Evolutionary conservation across 2,113 vertebrate species (phyloP).

Genomic region (Butorides virescens): DNA sequence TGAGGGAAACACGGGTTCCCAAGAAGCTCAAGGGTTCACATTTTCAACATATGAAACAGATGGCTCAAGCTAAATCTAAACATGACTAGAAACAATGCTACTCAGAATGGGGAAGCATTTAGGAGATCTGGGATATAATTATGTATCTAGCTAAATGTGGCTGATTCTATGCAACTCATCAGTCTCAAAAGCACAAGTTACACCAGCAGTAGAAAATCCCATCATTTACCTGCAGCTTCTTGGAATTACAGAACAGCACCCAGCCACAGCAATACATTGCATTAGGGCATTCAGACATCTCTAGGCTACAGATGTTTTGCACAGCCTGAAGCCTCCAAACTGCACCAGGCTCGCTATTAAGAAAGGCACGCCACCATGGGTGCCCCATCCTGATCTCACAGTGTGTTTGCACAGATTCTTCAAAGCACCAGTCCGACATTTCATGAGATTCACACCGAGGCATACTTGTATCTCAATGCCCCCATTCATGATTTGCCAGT

Average conservation of each 20-base stretch:
- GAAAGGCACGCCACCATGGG: fast-evolving
- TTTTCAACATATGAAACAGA: neutral
- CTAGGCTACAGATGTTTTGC: neutral
- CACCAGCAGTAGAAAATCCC: neutral
- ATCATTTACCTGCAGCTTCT: neutral
- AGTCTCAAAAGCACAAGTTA: neutral
- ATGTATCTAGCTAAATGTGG: neutral
- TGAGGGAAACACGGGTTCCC: neutral
- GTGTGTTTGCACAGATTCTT: neutral
- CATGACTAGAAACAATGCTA: neutral
- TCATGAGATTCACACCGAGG: neutral
- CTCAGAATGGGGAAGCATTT: neutral
- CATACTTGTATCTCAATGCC: too few relatives aligned
- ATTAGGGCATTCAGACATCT: neutral
- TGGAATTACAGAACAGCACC: neutral
- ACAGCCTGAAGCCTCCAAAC: neutral
- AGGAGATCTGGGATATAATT: neutral
- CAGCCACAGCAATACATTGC: neutral
- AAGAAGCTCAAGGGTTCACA: neutral
- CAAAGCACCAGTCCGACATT: neutral
- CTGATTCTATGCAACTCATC: neutral
- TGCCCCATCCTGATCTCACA: neutral
- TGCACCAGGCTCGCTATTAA: neutral
- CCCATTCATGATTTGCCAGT: neutral
- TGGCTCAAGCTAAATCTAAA: neutral